Percentiles rank a stretch among this genome's conserved stretches.
phyloP scores from a whole-genome alignment of 1,140 invertebrate species.

The Teleopsis dalmanni region DNA sequence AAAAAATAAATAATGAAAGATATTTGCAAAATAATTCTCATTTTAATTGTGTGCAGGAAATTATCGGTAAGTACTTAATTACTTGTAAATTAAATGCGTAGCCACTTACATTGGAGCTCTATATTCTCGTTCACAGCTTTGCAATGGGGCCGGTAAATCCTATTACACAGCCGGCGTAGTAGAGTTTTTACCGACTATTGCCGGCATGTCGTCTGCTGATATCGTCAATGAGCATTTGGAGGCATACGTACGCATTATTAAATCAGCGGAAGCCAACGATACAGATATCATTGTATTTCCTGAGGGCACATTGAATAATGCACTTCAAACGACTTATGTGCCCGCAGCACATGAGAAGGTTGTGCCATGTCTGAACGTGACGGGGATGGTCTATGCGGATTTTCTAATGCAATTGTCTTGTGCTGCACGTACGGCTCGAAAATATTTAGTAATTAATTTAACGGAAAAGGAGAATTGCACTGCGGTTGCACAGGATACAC shows the following conservation, averaged over 20 bases:
- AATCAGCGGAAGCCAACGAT: constrained; percentile 15
- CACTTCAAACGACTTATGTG: constrained; percentile 25
- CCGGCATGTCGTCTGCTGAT: constrained; percentile 18
- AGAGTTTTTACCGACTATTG: constrained; percentile 37
- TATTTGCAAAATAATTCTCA: too few relatives aligned
- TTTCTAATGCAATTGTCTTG: constrained; percentile 28
- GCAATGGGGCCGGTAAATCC: too few relatives aligned
- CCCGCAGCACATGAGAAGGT: constrained; percentile 10
- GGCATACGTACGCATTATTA: constrained; percentile 26
- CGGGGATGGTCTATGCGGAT: constrained; percentile 1
- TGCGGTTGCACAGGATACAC: constrained; percentile 15
- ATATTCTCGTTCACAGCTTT: too few relatives aligned
- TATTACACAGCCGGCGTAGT: constrained; percentile 47
- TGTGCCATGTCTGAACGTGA: constrained; percentile 3
- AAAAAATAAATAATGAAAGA: too few relatives aligned
- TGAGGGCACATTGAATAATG: constrained; percentile 51
- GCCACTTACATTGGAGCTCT: too few relatives aligned
- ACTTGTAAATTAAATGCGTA: too few relatives aligned
- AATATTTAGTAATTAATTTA: constrained; percentile 65
- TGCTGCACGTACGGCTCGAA: constrained; percentile 17
- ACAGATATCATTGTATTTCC: constrained; percentile 79
- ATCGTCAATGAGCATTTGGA: constrained; percentile 24
- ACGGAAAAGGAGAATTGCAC: constrained; percentile 55
- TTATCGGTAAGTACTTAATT: too few relatives aligned
- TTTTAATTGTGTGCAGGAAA: too few relatives aligned